phyloP scores from a whole-genome alignment of 1,140 invertebrate genomes.

The Rhyacophila brunnea region DNA sequence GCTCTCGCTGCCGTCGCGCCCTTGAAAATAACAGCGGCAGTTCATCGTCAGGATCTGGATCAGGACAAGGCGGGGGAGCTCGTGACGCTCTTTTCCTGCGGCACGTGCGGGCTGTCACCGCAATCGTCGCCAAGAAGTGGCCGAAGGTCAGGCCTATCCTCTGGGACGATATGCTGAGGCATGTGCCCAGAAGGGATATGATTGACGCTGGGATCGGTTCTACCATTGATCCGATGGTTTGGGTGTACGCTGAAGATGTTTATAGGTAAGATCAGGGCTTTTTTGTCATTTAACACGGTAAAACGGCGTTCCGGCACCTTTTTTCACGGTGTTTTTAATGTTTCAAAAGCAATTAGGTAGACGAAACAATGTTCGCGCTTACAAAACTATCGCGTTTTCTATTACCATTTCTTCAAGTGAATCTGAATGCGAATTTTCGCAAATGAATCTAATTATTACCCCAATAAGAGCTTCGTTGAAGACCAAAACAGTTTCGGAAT shows the following conservation, averaged over 20 bases:
- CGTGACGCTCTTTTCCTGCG: slow-evolving; percentile 65
- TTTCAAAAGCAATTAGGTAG: too few species aligned
- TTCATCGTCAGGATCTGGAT: slow-evolving; percentile 31
- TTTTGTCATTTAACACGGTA: too few species aligned
- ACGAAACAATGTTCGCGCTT: too few species aligned
- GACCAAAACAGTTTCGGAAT: too few species aligned
- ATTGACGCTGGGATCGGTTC: slow-evolving; percentile 69
- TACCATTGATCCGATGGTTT: slow-evolving; percentile 83
- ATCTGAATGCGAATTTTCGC: too few species aligned
- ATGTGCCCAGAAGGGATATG: slow-evolving; percentile 64
- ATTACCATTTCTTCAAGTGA: too few species aligned
- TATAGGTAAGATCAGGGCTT: slow-evolving; percentile 42
- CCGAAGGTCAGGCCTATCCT: slow-evolving; percentile 71
- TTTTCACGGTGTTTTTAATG: too few species aligned
- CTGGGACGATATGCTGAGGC: slow-evolving; percentile 90
- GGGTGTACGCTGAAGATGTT: slow-evolving; percentile 69
- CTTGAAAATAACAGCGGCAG: not conserved
- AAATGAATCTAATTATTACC: too few species aligned
- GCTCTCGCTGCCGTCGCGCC: slow-evolving; percentile 62
- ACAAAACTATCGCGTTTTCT: too few species aligned
- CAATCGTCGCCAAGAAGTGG: slow-evolving; percentile 62
- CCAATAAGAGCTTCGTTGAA: too few species aligned
- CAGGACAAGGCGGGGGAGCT: slow-evolving; percentile 35
- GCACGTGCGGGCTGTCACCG: slow-evolving; percentile 66
- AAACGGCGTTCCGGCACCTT: too few species aligned